phyloP scores from a whole-genome alignment of 2,113 vertebrate species.

The Paramormyrops kingsleyae region DNA sequence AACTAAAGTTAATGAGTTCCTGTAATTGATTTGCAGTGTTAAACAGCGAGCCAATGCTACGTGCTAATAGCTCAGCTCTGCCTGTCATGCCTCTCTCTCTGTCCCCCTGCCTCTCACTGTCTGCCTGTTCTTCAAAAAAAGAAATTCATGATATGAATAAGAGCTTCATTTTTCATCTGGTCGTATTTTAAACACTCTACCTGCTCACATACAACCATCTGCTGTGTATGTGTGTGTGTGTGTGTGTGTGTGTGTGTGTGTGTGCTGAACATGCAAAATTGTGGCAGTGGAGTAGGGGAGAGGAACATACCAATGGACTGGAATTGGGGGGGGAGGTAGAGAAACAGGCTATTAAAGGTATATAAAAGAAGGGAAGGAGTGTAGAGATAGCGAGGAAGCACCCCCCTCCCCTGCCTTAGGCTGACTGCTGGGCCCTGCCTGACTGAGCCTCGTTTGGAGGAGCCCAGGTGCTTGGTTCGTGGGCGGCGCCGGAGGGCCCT shows the following conservation, averaged over 20 bases:
- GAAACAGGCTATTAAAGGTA: not conserved
- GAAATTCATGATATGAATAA: not conserved
- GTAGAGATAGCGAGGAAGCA: not conserved
- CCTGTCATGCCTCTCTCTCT: not conserved
- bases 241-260: slow-evolving; percentile 7
- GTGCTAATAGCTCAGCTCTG: not conserved
- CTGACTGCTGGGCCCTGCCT: not conserved
- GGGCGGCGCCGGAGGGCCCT: not conserved
- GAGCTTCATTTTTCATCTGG: slow-evolving; percentile 20
- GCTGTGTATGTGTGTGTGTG: not conserved
- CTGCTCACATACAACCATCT: not conserved
- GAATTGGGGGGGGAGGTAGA: not conserved
- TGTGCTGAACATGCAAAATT: not conserved
- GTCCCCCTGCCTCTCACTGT: no score
- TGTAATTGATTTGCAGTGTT: slow-evolving; percentile 63
- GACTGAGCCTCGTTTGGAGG: not conserved
- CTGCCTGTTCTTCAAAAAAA: not conserved
- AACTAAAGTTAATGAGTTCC: slow-evolving; percentile 61
- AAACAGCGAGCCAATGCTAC: slow-evolving; percentile 33
- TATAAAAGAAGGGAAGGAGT: not conserved
- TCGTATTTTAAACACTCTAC: not conserved
- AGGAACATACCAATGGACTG: not conserved
- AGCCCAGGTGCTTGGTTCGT: not conserved
- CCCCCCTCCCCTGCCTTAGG: not conserved
- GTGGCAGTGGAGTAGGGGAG: not conserved